phyloP scores from a whole-genome alignment of 2,113 vertebrate genomes.

The Gymnocephalus cernua region DNA sequence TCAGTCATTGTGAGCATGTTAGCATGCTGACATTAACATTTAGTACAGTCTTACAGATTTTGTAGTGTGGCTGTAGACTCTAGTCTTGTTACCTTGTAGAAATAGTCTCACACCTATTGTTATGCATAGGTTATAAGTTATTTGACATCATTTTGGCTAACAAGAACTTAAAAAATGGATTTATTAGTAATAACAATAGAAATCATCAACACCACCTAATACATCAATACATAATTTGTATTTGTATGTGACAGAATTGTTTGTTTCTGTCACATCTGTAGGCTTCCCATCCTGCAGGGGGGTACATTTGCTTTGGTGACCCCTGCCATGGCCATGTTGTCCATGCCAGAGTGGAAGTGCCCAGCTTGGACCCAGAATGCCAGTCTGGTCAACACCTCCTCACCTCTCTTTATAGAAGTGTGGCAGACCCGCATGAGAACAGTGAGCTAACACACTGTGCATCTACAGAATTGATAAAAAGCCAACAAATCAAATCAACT shows the following conservation, averaged over 20 bases:
- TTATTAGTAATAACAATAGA: not conserved
- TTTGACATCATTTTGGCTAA: not conserved
- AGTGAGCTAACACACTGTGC: conserved; percentile 76
- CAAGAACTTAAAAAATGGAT: not conserved
- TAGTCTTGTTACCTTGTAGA: not conserved
- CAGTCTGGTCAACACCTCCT: conserved; percentile 88
- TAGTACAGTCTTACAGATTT: not conserved
- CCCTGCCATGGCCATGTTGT: conserved; percentile 90
- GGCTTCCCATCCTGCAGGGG: conserved; percentile 95
- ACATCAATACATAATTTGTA: not conserved
- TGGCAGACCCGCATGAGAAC: conserved; percentile 93
- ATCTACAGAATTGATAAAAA: not conserved
- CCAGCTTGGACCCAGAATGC: conserved; percentile 92
- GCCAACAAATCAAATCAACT: too few species aligned
- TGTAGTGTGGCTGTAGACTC: not conserved
- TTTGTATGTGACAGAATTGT: not conserved
- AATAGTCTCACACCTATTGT: not conserved
- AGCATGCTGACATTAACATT: not conserved
- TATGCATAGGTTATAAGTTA: too few species aligned
- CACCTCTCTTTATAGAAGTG: conserved; percentile 88
- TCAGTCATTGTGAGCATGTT: not conserved
- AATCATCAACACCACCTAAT: too few species aligned
- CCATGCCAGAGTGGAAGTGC: conserved; percentile 90
- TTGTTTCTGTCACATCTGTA: conserved; percentile 57
- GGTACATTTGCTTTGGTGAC: conserved; percentile 91